phyloP scores from a whole-genome alignment of 2,113 vertebrate genomes.

The Hassar affinis region DNA sequence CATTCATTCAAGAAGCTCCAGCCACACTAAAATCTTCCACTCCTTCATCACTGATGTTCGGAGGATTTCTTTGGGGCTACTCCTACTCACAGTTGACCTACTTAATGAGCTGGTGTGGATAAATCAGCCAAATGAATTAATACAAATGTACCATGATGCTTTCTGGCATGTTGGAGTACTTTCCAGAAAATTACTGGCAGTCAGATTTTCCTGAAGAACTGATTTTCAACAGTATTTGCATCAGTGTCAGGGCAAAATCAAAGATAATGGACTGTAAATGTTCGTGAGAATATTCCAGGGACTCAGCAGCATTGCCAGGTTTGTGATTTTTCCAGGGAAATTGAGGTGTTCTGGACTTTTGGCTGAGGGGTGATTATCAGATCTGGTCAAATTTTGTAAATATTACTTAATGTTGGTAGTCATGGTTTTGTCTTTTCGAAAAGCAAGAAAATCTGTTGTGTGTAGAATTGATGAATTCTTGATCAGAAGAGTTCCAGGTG shows the following conservation, averaged over 20 bases:
- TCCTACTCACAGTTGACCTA: not conserved
- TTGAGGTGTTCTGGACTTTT: not conserved
- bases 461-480: not conserved
- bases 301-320: not conserved
- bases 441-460: not conserved
- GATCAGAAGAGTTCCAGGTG: not conserved
- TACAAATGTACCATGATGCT: not conserved
- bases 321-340: not conserved
- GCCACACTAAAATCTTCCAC: not conserved
- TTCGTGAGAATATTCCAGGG: not conserved
- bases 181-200: not conserved
- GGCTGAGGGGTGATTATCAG: not conserved
- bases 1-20: not conserved
- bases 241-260: not conserved
- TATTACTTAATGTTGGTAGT: not conserved
- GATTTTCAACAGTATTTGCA: not conserved
- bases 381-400: not conserved
- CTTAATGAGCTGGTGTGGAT: not conserved
- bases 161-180: slow-evolving; percentile 1
- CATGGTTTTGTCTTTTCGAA: not conserved
- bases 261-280: not conserved
- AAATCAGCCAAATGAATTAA: slow-evolving; percentile 4
- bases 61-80: not conserved
- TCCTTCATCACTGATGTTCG: not conserved
- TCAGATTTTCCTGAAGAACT: slow-evolving; percentile 7